phyloP scores from a whole-genome alignment of 2,113 vertebrate species.

The Dicaeum eximium region DNA sequence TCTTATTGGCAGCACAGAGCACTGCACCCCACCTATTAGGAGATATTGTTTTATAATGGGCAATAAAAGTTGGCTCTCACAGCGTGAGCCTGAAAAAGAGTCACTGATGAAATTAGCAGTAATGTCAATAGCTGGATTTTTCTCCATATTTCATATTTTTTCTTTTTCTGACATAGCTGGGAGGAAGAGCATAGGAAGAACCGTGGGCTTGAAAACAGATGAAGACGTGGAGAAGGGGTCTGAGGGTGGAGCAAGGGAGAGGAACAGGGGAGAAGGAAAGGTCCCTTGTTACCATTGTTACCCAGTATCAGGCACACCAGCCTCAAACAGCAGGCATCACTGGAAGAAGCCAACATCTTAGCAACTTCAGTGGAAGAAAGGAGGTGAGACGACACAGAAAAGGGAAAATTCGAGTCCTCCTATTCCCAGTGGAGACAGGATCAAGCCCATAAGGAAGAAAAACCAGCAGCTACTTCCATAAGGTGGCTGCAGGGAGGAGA shows the following conservation, averaged over 20 bases:
- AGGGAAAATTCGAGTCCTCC: neutral
- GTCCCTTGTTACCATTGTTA: neutral
- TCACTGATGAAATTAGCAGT: conserved; percentile 9
- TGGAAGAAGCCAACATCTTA: neutral
- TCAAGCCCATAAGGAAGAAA: neutral
- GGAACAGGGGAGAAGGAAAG: neutral
- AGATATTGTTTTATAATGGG: conserved; percentile 22
- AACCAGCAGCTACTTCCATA: neutral
- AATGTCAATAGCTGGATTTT: neutral
- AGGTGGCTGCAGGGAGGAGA: neutral
- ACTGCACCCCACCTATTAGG: neutral
- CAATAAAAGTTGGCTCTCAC: neutral
- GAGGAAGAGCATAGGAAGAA: neutral
- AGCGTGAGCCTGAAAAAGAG: neutral
- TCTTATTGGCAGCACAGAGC: neutral
- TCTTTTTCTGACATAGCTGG: neutral
- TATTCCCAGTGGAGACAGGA: neutral
- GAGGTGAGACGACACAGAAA: neutral
- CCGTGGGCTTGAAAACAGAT: neutral
- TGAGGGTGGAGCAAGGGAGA: neutral
- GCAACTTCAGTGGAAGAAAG: neutral
- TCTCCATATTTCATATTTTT: neutral
- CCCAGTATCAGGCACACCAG: neutral
- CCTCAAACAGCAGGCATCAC: neutral
- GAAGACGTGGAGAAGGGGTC: neutral